Conservation (phyloP, 2,113 vertebrate genomes). For the Anoplopoma fimbria region DNA sequence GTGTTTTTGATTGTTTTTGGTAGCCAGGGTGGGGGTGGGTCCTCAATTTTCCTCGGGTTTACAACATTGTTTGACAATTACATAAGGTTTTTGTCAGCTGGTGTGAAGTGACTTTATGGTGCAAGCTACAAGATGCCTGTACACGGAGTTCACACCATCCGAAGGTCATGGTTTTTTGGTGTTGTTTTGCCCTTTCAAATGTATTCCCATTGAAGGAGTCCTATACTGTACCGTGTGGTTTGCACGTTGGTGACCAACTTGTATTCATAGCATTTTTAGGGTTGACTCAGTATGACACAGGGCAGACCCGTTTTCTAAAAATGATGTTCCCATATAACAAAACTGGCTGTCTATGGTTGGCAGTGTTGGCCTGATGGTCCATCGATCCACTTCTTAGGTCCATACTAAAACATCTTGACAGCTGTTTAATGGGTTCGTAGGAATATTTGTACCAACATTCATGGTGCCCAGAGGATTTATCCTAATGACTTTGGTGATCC, state of each 20-base stretch:
- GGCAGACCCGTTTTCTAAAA: not conserved
- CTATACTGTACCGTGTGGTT: slow-evolving; percentile 1
- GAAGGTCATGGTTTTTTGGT: not conserved
- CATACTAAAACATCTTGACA: not conserved
- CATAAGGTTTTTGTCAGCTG: not conserved
- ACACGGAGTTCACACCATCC: not conserved
- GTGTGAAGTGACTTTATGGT: not conserved
- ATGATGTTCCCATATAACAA: not conserved
- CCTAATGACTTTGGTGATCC: not conserved
- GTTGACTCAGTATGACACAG: not conserved
- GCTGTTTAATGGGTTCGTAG: not conserved
- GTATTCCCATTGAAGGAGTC: not conserved
- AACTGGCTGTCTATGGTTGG: not conserved
- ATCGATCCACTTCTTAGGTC: not conserved
- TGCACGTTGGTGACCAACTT: not conserved
- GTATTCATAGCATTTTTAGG: not conserved
- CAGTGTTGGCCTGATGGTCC: not conserved
- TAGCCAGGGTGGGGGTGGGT: slow-evolving; percentile 13
- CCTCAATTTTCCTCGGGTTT: not conserved
- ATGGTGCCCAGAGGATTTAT: not conserved
- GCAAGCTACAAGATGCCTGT: not conserved
- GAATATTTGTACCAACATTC: not conserved
- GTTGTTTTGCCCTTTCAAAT: not conserved
- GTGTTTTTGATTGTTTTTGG: slow-evolving; percentile 7
- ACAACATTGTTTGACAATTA: slow-evolving; percentile 20